Evolutionary conservation across 2,888 invertebrate genomes (phyloP).

Genomic region (Boloria selene): DNA sequence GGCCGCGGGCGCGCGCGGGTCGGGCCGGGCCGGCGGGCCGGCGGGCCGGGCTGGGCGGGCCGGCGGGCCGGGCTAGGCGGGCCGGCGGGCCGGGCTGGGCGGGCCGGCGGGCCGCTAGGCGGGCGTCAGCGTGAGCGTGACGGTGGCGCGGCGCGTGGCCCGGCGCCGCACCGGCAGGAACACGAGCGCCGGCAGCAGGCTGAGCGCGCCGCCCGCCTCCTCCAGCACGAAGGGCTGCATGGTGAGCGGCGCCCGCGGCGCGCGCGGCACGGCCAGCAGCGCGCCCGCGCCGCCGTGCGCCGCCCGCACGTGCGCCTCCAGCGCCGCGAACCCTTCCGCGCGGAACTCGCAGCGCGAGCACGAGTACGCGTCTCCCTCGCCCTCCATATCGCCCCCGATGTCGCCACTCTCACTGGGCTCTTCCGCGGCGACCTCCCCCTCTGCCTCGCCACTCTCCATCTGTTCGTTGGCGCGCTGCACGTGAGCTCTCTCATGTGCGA

Average conservation of each 20-base stretch:
- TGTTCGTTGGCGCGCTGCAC: conserved; percentile 60
- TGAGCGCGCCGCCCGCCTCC: conserved; percentile 79
- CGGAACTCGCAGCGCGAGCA: conserved; percentile 77
- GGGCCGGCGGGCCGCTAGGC: conserved; percentile 86
- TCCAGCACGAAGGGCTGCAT: conserved; percentile 97
- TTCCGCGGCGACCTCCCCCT: conserved; percentile 50
- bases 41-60: conserved; percentile 86
- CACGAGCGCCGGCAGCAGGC: conserved; percentile 95
- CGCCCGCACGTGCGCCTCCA: conserved; percentile 76
- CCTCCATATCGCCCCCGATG: conserved; percentile 55
- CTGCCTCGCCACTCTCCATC: conserved; percentile 45
- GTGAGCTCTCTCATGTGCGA: conserved; percentile 95
- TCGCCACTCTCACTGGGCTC: conserved; percentile 70
- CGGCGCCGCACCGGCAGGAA: conserved; percentile 95
- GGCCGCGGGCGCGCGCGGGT: conserved; percentile 58
- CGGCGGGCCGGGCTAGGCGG: conserved; percentile 52
- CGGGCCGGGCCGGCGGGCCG: conserved; percentile 49
- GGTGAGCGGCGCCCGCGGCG: conserved; percentile 85
- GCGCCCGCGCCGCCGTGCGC: conserved; percentile 78
- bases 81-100: conserved; percentile 82
- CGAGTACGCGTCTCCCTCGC: conserved; percentile 65
- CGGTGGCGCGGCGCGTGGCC: conserved; percentile 92
- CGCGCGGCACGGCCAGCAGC: conserved; percentile 83
- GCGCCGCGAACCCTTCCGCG: conserved; percentile 73
- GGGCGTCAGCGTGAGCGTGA: conserved; percentile 96